These are phyloP conservation scores for Siniperca chuatsi DNA, from an alignment of 2,113 vertebrate species.

Conservation along the genomic window DNA sequence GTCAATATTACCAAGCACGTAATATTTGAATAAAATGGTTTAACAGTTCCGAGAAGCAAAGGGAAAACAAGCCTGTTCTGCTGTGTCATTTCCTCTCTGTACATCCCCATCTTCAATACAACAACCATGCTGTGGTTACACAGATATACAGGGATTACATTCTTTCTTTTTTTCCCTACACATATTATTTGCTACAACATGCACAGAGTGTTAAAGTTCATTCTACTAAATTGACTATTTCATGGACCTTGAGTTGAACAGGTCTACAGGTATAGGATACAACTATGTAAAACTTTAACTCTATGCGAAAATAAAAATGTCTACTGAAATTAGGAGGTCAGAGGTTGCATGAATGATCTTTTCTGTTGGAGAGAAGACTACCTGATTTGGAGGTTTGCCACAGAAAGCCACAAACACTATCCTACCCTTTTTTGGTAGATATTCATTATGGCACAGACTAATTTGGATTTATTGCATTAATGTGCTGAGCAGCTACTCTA, in stretches of 20 bases:
- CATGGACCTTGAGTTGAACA: not conserved
- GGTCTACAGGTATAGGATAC: not conserved
- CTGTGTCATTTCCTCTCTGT: conserved; percentile 59
- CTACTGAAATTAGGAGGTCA: not conserved
- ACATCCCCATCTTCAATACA: conserved; percentile 24
- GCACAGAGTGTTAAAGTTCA: not conserved
- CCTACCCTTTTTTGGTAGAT: not conserved
- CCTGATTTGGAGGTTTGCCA: not conserved
- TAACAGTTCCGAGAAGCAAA: conserved; percentile 24
- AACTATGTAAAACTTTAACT: not conserved
- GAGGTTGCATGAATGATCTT: not conserved
- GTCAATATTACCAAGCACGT: not conserved
- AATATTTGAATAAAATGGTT: conserved; percentile 1
- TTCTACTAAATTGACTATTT: not conserved
- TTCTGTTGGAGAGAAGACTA: not conserved
- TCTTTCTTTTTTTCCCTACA: not conserved
- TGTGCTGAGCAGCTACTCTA: not conserved
- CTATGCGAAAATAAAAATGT: not conserved
- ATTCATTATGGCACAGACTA: not conserved
- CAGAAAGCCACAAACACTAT: not conserved
- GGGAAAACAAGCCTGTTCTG: not conserved
- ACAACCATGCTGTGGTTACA: conserved; percentile 1
- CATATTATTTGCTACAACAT: not conserved
- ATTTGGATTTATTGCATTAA: not conserved
- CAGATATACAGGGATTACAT: not conserved